Conservation (phyloP, 1,140 invertebrate genomes). For the Rhagoletis pomonella region DNA sequence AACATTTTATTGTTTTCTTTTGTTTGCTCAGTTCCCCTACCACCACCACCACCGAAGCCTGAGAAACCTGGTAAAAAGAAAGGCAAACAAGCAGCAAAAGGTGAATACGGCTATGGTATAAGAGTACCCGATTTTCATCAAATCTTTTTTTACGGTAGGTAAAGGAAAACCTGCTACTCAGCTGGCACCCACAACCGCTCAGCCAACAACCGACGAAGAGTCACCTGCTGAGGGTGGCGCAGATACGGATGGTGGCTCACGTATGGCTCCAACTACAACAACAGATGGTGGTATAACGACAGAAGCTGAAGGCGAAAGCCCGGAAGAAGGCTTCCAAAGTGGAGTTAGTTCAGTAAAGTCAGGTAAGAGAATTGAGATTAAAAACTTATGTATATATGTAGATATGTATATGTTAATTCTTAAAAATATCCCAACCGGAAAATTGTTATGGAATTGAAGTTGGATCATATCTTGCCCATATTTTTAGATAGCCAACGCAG, state of each 20-base stretch:
- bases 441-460: too few species aligned
- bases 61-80: slow-evolving; percentile 69
- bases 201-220: background rate
- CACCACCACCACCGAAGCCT: slow-evolving; percentile 57
- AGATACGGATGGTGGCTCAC: slow-evolving; percentile 15
- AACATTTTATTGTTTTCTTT: background rate
- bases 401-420: too few species aligned
- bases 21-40: slow-evolving; percentile 50
- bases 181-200: background rate
- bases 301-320: slow-evolving; percentile 22
- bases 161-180: slow-evolving; percentile 8
- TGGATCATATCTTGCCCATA: too few species aligned
- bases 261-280: slow-evolving; percentile 1
- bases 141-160: background rate
- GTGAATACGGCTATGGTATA: background rate
- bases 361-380: background rate
- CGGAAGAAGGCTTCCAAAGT: background rate
- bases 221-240: background rate
- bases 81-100: slow-evolving; percentile 61
- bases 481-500: too few species aligned
- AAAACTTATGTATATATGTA: too few species aligned
- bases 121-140: background rate
- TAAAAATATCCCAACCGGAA: too few species aligned
- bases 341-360: slow-evolving; percentile 2
- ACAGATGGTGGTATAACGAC: background rate